These are phyloP conservation scores for Myotis vivesi DNA, from an alignment of 2,797 vertebrate species.

Conservation along the genomic window DNA sequence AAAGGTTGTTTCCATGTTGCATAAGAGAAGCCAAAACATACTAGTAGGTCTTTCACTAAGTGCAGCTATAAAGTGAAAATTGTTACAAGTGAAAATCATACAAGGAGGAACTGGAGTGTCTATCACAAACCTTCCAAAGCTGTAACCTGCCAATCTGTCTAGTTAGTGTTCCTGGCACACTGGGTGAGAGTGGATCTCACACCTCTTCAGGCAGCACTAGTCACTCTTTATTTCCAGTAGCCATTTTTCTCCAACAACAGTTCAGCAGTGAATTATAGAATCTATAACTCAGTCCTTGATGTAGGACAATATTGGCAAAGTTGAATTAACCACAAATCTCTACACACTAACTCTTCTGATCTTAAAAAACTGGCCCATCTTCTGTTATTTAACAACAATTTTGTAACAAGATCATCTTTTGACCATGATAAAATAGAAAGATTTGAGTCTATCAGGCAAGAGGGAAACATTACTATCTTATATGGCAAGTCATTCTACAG, in stretches of 20 bases:
- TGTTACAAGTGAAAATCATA: not conserved
- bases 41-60: not conserved
- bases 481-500: not conserved
- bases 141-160: rapidly evolving
- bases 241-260: not conserved
- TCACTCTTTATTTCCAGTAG: not conserved
- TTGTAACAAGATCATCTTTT: conserved; percentile 17
- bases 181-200: rapidly evolving
- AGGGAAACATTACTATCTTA: not conserved
- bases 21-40: not conserved
- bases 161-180: not conserved
- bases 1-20: not conserved
- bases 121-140: not conserved
- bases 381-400: conserved; percentile 30
- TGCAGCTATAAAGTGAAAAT: not conserved
- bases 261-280: not conserved
- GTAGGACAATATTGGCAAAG: not conserved
- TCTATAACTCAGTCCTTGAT: not conserved
- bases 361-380: not conserved
- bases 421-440: conserved; percentile 23
- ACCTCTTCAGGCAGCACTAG: not conserved
- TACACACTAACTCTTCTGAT: not conserved
- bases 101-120: not conserved
- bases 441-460: not conserved
- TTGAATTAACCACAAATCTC: conserved; percentile 3